phyloP scores from a whole-genome alignment of 2,113 vertebrate genomes.

The Accipiter cooperii region DNA sequence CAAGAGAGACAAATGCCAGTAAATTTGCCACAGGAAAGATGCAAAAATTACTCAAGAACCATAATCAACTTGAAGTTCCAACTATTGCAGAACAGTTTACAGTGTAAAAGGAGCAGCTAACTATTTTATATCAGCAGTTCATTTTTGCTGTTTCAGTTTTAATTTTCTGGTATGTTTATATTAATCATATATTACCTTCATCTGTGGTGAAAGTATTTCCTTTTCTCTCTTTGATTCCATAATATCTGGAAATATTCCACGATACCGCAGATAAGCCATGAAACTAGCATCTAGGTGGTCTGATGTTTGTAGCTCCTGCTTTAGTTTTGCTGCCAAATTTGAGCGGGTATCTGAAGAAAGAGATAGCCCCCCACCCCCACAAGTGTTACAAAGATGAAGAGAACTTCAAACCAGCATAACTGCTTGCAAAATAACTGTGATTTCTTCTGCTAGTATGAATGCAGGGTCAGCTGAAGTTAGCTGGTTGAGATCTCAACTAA shows the following conservation, averaged over 20 bases:
- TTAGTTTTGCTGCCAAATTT: conserved; percentile 72
- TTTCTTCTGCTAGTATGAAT: neutral
- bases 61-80: neutral
- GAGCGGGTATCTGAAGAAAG: conserved; percentile 74
- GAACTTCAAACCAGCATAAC: neutral
- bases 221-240: conserved; percentile 39
- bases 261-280: conserved; percentile 65
- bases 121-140: neutral
- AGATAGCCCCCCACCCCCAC: neutral
- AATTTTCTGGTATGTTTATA: neutral
- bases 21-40: neutral
- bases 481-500: neutral
- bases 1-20: neutral
- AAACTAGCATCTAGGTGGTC: conserved; percentile 71
- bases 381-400: neutral
- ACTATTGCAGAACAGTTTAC: neutral
- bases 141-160: neutral
- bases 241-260: conserved; percentile 65
- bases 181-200: conserved; percentile 75
- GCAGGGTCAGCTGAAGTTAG: neutral
- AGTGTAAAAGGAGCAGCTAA: neutral
- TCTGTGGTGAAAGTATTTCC: conserved; percentile 79
- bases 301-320: conserved; percentile 61
- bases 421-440: neutral
- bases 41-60: neutral